Percentiles rank a stretch among this genome's conserved stretches.
Evolutionary conservation across 2,113 vertebrate species (phyloP).

Genomic region (Acrocephalus arundinaceus): DNA sequence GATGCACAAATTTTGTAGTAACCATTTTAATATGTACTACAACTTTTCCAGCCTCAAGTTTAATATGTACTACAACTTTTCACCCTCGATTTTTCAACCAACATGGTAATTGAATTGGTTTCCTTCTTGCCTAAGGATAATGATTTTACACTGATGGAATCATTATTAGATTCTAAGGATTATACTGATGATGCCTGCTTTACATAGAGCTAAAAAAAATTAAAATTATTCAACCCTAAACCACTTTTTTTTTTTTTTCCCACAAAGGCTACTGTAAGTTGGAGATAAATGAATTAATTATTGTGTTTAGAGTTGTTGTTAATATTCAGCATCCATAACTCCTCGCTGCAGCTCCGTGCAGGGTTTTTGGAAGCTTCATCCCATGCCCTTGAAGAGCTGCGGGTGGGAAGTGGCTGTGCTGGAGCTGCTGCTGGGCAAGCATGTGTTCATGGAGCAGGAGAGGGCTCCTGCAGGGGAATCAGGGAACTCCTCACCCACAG

Average conservation of each 20-base stretch:
- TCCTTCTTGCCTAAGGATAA: conserved; percentile 72
- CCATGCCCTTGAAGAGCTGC: background rate
- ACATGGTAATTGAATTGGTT: conserved; percentile 79
- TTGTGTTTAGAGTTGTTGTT: background rate
- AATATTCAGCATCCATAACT: background rate
- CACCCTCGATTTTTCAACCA: conserved; percentile 76
- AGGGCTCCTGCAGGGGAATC: background rate
- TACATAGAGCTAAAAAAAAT: conserved; percentile 38
- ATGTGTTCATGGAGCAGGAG: background rate
- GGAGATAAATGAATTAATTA: conserved; percentile 39
- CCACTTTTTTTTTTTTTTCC: background rate
- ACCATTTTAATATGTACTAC: conserved; percentile 81
- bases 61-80: conserved; percentile 80
- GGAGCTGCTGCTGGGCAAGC: background rate
- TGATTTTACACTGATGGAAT: conserved; percentile 72
- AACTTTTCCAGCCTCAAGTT: conserved; percentile 77
- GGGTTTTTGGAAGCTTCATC: background rate
- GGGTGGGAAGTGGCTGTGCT: background rate
- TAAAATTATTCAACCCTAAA: conserved; percentile 5
- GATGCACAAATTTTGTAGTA: conserved; percentile 76
- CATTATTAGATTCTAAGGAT: conserved; percentile 75
- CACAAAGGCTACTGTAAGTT: background rate
- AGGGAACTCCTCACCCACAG: background rate
- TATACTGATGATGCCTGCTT: conserved; percentile 55
- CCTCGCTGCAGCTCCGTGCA: background rate